phyloP scores from a whole-genome alignment of 2,888 invertebrate species.

The Cheilosia scutellata region DNA sequence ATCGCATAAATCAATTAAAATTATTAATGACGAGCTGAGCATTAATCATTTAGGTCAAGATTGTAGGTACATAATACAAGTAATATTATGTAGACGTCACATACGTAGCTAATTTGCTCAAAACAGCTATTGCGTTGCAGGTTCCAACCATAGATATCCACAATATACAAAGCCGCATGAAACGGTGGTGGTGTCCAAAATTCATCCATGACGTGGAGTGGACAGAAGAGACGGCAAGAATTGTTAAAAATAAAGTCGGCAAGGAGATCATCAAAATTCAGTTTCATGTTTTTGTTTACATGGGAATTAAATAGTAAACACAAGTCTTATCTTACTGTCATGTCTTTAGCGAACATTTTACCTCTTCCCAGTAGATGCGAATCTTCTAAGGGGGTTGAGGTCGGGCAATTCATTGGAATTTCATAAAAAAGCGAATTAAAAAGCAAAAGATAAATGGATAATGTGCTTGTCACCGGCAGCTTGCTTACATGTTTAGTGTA shows the following conservation, averaged over 20 bases:
- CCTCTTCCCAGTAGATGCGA: conserved; percentile 13
- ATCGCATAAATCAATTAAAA: background rate
- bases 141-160: too few relatives aligned
- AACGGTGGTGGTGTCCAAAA: conserved; percentile 18
- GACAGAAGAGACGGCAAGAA: background rate
- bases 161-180: background rate
- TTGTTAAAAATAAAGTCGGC: background rate
- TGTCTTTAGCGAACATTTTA: conserved; percentile 41
- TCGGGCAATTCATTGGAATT: conserved; percentile 48
- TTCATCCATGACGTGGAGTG: background rate
- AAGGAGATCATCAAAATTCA: background rate
- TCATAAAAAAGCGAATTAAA: conserved; percentile 48
- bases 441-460: conserved; percentile 34
- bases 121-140: too few relatives aligned
- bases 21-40: conserved; percentile 7
- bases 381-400: background rate
- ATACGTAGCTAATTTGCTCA: conserved; percentile 35
- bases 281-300: conserved; percentile 50
- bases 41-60: conserved; percentile 57
- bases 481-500: conserved; percentile 9
- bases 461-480: conserved; percentile 37
- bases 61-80: too few relatives aligned
- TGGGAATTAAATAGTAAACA: conserved; percentile 54
- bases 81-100: conserved; percentile 32
- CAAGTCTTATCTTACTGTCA: conserved; percentile 39